Conservation (phyloP, 2,888 invertebrate genomes). For the Hydropsyche betteni region DNA sequence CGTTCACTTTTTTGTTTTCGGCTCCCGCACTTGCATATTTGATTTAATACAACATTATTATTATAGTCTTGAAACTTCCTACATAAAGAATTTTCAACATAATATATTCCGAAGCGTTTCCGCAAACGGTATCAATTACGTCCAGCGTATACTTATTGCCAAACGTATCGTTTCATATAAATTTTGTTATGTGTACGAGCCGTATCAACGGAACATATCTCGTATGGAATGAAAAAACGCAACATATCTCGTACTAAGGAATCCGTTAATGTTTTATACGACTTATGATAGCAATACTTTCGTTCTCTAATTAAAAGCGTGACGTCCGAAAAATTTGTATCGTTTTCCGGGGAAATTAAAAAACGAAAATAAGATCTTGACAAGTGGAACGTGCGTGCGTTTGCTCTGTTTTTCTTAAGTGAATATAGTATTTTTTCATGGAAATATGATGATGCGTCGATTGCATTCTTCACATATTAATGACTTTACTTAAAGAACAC, state of each 20-base stretch:
- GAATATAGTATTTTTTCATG: background rate
- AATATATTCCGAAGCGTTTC: slow-evolving; percentile 19
- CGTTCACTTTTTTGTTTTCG: background rate
- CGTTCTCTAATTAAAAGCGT: background rate
- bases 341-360: too few species aligned
- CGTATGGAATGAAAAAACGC: background rate
- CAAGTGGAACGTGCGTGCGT: background rate
- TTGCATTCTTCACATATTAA: background rate
- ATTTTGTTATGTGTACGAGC: background rate
- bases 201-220: background rate
- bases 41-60: background rate
- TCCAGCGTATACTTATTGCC: background rate
- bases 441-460: background rate
- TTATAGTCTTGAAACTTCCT: background rate
- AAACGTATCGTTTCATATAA: slow-evolving; percentile 4
- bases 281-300: background rate
- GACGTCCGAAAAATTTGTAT: background rate
- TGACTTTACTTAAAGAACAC: background rate
- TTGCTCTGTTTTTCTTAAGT: background rate
- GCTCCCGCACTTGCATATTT: slow-evolving; percentile 1
- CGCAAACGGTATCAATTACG: slow-evolving; percentile 17
- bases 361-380: too few species aligned
- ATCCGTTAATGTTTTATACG: background rate
- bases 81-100: background rate
- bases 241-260: background rate